Percentiles rank a stretch among this genome's conserved stretches.
Conservation (phyloP, 2,113 vertebrate species). For the Pheucticus melanocephalus region DNA sequence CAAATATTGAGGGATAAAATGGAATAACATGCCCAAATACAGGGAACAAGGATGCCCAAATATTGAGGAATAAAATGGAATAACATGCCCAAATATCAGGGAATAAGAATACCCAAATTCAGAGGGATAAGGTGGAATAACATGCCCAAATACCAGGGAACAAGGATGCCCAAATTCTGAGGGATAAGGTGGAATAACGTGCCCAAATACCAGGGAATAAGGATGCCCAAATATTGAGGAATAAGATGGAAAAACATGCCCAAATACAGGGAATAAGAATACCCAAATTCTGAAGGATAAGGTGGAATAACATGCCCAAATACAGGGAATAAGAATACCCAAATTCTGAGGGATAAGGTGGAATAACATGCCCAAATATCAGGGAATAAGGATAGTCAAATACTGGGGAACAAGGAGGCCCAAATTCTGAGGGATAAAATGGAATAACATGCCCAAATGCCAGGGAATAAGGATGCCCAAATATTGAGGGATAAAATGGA, state of each 20-base stretch:
- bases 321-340: accelerated
- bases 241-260: not conserved
- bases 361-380: not conserved
- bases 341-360: too few species aligned
- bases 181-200: too few species aligned
- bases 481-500: too few species aligned
- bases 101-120: not conserved
- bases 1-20: too few species aligned
- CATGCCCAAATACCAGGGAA: not conserved
- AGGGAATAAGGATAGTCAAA: too few species aligned
- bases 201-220: too few species aligned
- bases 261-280: not conserved
- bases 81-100: not conserved
- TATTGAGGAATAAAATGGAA: not conserved
- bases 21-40: not conserved
- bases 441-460: too few species aligned
- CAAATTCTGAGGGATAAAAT: too few species aligned
- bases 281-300: too few species aligned
- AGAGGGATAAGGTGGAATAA: too few species aligned
- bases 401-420: too few species aligned
- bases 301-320: not conserved
- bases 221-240: not conserved
- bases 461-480: not conserved
- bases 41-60: not conserved
- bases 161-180: too few species aligned